Evolutionary conservation across 2,888 invertebrate genomes (phyloP).

Genomic region (Drosophila quinaria): DNA sequence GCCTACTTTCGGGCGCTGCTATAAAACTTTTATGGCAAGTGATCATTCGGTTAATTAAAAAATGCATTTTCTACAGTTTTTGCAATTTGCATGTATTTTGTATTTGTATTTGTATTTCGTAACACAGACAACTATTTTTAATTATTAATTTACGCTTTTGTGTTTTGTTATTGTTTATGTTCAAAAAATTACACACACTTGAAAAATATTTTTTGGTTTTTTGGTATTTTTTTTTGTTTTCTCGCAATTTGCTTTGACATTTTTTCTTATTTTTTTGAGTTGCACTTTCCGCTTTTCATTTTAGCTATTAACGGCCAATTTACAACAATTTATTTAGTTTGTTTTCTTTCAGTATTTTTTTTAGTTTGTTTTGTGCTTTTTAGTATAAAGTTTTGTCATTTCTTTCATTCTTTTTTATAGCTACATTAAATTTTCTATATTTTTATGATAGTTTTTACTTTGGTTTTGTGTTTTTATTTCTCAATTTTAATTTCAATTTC

Average conservation of each 20-base stretch:
- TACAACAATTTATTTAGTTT: conserved; percentile 44
- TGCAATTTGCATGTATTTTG: conserved; percentile 69
- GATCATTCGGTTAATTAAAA: conserved; percentile 26
- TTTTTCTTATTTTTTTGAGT: conserved; percentile 22
- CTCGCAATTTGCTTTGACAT: conserved; percentile 35
- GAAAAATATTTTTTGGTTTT: conserved; percentile 72
- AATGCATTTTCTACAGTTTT: conserved; percentile 58
- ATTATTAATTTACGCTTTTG: conserved; percentile 73
- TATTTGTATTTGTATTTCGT: conserved; percentile 70
- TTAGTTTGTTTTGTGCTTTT: conserved; percentile 42
- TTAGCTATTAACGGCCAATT: conserved; percentile 28
- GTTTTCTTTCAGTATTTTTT: conserved; percentile 25
- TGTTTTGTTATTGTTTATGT: conserved; percentile 53
- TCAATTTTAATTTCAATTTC: conserved; percentile 34
- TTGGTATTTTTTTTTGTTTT: conserved; percentile 15
- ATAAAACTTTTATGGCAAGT: conserved; percentile 64
- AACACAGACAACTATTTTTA: conserved; percentile 80
- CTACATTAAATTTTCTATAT: conserved; percentile 73
- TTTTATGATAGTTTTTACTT: conserved; percentile 67
- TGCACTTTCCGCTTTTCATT: conserved; percentile 26
- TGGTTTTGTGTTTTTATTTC: conserved; percentile 40
- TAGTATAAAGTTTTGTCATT: conserved; percentile 52
- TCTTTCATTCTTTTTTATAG: conserved; percentile 46
- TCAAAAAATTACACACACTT: conserved; percentile 81
- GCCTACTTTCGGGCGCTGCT: conserved; percentile 56